Percentiles rank a stretch among this genome's conserved stretches.
Conservation (phyloP, 2,113 vertebrate genomes). For the Centrocercus urophasianus region DNA sequence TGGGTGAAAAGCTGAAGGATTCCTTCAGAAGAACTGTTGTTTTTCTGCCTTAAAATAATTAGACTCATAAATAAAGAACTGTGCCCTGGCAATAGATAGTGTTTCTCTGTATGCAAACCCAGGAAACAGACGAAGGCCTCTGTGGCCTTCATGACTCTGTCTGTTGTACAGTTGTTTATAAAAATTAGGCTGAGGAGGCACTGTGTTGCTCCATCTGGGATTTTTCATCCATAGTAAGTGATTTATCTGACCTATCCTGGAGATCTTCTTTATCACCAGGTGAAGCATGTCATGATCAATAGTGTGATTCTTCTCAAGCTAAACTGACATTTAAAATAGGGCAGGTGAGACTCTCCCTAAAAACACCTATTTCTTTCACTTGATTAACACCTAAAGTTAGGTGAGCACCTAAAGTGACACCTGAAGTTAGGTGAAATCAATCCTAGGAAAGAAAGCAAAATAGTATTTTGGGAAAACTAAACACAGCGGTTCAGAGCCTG, state of each 20-base stretch:
- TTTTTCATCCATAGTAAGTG: neutral
- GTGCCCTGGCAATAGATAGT: neutral
- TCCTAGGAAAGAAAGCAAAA: neutral
- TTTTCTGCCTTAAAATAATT: slow-evolving; percentile 34
- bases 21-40: slow-evolving; percentile 46
- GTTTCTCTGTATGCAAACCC: neutral
- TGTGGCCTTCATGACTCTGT: neutral
- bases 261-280: neutral
- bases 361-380: neutral
- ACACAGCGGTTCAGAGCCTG: neutral
- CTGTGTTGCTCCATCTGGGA: neutral
- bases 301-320: neutral
- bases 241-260: neutral
- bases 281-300: neutral
- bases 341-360: neutral
- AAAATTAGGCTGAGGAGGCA: neutral
- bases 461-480: neutral
- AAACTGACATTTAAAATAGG: neutral
- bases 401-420: neutral
- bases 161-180: neutral
- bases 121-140: neutral
- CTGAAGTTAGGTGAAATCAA: neutral
- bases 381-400: neutral
- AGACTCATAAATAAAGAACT: slow-evolving; percentile 27
- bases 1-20: slow-evolving; percentile 18